Conservation (phyloP, 2,797 vertebrate genomes). For the Siniperca obscura region DNA sequence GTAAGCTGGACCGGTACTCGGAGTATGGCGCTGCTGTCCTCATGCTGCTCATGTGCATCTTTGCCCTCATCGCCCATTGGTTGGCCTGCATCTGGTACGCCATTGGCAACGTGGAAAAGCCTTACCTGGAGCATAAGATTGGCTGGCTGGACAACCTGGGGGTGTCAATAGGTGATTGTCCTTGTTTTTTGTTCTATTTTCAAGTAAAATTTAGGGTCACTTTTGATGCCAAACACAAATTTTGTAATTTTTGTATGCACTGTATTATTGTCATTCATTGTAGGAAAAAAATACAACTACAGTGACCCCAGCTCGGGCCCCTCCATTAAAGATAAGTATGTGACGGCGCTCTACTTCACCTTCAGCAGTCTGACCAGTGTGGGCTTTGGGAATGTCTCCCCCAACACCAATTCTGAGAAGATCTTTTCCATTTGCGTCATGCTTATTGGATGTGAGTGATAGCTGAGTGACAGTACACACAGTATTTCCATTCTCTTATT, state of each 20-base stretch:
- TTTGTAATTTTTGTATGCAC: background rate
- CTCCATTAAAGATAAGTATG: slow-evolving; percentile 99
- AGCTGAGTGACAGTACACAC: slow-evolving; percentile 13
- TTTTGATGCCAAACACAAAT: background rate
- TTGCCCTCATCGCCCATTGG: slow-evolving; percentile 99
- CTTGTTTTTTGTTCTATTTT: background rate
- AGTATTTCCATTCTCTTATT: slow-evolving; percentile 7
- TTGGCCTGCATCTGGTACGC: slow-evolving; percentile 99
- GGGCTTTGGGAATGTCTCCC: slow-evolving; percentile 98
- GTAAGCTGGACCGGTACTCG: slow-evolving; percentile 97
- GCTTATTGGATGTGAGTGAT: slow-evolving; percentile 98
- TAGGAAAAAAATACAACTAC: slow-evolving; percentile 96
- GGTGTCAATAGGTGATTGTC: slow-evolving; percentile 87
- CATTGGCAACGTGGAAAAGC: slow-evolving; percentile 97
- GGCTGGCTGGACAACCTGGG: slow-evolving; percentile 99
- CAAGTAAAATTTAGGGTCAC: background rate
- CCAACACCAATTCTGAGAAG: slow-evolving; percentile 99
- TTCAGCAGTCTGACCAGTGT: slow-evolving; percentile 99
- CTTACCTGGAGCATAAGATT: slow-evolving; percentile 96
- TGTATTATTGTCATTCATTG: background rate
- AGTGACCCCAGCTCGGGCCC: slow-evolving; percentile 96
- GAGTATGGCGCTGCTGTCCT: slow-evolving; percentile 98
- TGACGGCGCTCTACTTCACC: slow-evolving; percentile 99
- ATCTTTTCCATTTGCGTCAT: slow-evolving; percentile 99
- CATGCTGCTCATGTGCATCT: slow-evolving; percentile 99